Conservation (phyloP, 2,888 invertebrate species). For the Hypercompe scribonia region DNA sequence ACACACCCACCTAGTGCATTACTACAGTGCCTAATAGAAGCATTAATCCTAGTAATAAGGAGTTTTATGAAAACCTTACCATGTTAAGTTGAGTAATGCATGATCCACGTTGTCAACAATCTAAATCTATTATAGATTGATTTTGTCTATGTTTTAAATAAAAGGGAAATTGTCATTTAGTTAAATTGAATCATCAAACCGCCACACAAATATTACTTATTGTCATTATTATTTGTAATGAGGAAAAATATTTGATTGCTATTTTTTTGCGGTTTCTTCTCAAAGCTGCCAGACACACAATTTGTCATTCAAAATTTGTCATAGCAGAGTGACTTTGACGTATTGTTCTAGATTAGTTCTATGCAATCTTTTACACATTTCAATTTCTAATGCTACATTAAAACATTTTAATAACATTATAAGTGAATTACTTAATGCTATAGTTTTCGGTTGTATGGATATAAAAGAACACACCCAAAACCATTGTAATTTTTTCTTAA, state of each 20-base stretch:
- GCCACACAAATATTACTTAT: not conserved
- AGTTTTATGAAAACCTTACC: too few species aligned
- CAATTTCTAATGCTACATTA: not conserved
- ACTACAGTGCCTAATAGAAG: too few species aligned
- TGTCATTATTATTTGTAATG: not conserved
- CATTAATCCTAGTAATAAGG: too few species aligned
- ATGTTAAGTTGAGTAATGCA: too few species aligned
- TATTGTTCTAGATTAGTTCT: not conserved
- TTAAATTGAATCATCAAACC: constrained; percentile 1
- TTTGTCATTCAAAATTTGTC: constrained; percentile 1
- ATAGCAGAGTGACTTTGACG: not conserved
- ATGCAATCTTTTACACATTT: not conserved
- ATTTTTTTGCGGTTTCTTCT: constrained; percentile 18
- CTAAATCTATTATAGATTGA: not conserved
- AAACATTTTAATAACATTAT: too few species aligned
- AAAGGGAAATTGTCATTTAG: not conserved
- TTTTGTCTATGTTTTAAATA: not conserved
- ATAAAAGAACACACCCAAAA: too few species aligned
- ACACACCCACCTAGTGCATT: not conserved
- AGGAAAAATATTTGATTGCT: constrained; percentile 11
- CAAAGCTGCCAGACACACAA: not conserved
- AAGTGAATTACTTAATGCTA: too few species aligned
- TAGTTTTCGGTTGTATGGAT: too few species aligned
- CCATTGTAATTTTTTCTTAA: too few species aligned
- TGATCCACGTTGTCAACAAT: too few species aligned